These are phyloP conservation scores for Sebastes hubbsi DNA, from an alignment of 2,797 vertebrate species.

Conservation along the genomic window DNA sequence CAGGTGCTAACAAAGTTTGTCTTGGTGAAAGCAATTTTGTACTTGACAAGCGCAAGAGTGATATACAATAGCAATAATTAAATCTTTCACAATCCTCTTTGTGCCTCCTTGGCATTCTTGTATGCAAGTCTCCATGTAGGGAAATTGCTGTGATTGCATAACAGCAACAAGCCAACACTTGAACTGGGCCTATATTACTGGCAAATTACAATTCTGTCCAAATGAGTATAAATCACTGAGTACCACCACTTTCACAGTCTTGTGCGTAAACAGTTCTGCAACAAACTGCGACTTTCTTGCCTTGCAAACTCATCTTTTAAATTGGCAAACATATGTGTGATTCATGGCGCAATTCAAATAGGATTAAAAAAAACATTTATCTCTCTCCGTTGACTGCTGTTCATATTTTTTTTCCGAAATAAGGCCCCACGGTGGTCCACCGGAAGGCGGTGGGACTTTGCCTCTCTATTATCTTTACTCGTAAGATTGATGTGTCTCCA, in stretches of 20 bases:
- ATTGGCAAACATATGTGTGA: too few species aligned
- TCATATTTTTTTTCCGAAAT: too few species aligned
- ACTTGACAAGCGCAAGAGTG: neutral
- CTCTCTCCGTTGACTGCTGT: too few species aligned
- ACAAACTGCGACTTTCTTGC: neutral
- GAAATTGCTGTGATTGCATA: neutral
- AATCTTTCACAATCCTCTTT: neutral
- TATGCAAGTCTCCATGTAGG: neutral
- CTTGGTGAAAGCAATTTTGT: constrained; percentile 18
- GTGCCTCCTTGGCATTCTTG: neutral
- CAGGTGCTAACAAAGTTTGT: constrained; percentile 10
- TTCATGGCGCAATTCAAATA: too few species aligned
- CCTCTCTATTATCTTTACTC: neutral
- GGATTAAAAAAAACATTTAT: too few species aligned
- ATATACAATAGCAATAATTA: neutral
- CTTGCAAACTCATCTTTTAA: neutral
- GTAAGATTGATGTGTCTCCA: neutral
- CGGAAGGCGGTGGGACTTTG: too few species aligned
- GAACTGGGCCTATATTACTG: neutral
- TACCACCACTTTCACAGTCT: neutral
- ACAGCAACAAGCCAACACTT: neutral
- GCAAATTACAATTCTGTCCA: neutral
- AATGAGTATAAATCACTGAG: neutral
- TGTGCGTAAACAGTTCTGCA: neutral
- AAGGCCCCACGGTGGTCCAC: too few species aligned